Percentiles rank a stretch among this genome's conserved stretches.
These are phyloP conservation scores for Bombus superbus DNA, from an alignment of 1,140 invertebrate genomes.

Conservation along the genomic window DNA sequence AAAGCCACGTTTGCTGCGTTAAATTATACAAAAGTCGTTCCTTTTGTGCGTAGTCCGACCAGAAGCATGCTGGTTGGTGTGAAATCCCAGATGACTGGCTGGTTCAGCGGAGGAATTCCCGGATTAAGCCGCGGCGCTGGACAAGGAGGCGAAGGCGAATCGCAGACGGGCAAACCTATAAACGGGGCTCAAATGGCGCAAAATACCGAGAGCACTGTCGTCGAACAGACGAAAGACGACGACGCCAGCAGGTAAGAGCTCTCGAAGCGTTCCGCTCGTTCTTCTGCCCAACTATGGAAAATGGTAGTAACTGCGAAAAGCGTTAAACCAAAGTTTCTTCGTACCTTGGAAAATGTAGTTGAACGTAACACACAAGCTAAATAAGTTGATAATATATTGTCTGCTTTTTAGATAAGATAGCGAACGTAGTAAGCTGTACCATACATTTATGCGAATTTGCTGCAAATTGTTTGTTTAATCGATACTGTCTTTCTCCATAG, in stretches of 20 bases:
- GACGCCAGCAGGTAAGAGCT: constrained; percentile 86
- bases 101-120: constrained; percentile 89
- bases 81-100: constrained; percentile 91
- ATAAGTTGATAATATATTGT: not conserved
- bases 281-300: not conserved
- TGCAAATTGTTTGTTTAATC: not conserved
- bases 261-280: too few relatives aligned
- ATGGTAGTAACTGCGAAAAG: not conserved
- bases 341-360: not conserved
- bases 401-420: not conserved
- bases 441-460: not conserved
- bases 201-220: constrained; percentile 79
- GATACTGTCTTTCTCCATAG: constrained; percentile 2
- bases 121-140: constrained; percentile 85
- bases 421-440: not conserved
- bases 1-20: not conserved
- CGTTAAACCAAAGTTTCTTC: not conserved
- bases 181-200: constrained; percentile 79
- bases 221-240: constrained; percentile 87
- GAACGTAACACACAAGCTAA: not conserved
- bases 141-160: constrained; percentile 76
- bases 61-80: constrained; percentile 90
- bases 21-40: not conserved
- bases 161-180: constrained; percentile 79
- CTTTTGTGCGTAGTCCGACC: constrained; percentile 83